These are phyloP conservation scores for Otus sunia DNA, from an alignment of 2,113 vertebrate species.

Conservation along the genomic window DNA sequence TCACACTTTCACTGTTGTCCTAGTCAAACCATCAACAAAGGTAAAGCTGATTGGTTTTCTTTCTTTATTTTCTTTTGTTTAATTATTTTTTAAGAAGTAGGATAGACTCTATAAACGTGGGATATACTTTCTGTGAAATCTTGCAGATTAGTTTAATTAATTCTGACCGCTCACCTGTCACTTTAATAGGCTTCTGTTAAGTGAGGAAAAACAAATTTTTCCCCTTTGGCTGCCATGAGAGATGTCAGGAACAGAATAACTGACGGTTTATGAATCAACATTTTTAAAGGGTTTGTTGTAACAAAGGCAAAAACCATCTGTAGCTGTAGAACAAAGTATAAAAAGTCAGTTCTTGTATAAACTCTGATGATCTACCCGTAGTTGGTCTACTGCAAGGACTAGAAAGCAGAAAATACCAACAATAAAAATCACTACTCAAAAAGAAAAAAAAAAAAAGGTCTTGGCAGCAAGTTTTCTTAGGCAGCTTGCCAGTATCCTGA, in stretches of 20 bases:
- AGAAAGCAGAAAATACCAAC: conserved; percentile 74
- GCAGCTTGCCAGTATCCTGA: conserved; percentile 70
- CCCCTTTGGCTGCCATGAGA: neutral
- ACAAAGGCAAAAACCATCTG: neutral
- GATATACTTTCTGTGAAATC: neutral
- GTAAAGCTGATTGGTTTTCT: neutral
- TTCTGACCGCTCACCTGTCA: neutral
- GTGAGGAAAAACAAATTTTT: neutral
- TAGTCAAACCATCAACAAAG: neutral
- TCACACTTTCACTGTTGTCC: neutral
- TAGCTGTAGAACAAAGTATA: neutral
- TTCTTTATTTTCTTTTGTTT: neutral
- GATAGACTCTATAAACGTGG: neutral
- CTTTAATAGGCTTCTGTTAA: neutral
- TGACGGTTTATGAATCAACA: neutral
- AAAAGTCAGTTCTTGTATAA: neutral
- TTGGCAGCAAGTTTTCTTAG: conserved; percentile 48
- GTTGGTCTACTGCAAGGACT: neutral
- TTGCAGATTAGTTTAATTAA: neutral
- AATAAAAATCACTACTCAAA: conserved; percentile 32
- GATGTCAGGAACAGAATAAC: neutral
- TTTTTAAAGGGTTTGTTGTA: neutral
- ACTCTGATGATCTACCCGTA: neutral
- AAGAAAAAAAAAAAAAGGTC: neutral
- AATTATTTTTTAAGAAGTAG: neutral